A percentile compares a stretch with the other conserved stretches of the same genome.
These are phyloP conservation scores for Hypotaenidia philippensis DNA, from an alignment of 2,797 vertebrate genomes.

Conservation along the genomic window DNA sequence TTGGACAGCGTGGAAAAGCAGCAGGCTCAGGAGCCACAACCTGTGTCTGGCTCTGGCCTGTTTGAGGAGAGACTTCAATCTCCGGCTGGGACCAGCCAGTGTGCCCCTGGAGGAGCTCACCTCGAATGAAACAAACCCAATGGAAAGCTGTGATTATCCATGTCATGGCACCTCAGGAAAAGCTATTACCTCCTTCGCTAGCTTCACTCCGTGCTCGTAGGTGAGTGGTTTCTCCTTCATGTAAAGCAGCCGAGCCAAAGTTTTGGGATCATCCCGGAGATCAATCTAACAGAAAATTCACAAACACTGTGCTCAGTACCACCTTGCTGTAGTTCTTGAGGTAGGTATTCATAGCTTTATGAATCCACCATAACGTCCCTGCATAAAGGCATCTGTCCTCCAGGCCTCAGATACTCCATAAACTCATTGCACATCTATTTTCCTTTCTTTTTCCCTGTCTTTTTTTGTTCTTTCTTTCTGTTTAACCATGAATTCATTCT, in stretches of 20 bases:
- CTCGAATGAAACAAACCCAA: not conserved
- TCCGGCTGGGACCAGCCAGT: accelerated
- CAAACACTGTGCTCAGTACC: not conserved
- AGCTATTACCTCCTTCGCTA: constrained; percentile 86
- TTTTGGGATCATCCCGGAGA: constrained; percentile 90
- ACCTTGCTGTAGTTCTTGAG: not conserved
- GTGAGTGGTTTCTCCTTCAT: constrained; percentile 92
- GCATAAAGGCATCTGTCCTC: not conserved
- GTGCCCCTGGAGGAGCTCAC: accelerated
- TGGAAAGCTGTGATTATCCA: not conserved
- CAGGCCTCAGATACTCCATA: not conserved
- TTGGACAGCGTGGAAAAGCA: not conserved
- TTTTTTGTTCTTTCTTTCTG: too few relatives aligned
- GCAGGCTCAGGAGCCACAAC: not conserved
- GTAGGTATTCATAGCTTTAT: not conserved
- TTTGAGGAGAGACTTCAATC: not conserved
- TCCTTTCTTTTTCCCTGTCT: too few relatives aligned
- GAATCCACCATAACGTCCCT: not conserved
- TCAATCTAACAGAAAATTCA: constrained; percentile 82
- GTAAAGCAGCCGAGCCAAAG: constrained; percentile 87
- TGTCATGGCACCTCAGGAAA: not conserved
- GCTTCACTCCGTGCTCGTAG: constrained; percentile 88
- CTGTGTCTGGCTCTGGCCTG: not conserved
- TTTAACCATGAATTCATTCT: not conserved
- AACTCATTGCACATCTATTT: not conserved